These are phyloP conservation scores for Parascotia fuliginaria DNA, from an alignment of 2,888 invertebrate genomes.

Conservation along the genomic window DNA sequence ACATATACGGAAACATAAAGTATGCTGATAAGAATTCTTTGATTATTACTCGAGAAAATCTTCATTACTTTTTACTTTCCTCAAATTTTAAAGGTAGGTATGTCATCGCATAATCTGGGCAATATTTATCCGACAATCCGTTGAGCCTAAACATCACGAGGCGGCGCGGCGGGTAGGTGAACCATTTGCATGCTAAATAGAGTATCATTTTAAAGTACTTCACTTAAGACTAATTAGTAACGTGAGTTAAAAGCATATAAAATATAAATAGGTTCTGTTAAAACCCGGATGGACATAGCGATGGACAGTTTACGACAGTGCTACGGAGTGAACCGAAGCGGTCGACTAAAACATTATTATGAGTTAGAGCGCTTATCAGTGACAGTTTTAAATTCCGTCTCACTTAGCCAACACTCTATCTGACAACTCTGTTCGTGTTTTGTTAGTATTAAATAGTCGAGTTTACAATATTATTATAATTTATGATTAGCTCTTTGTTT, in stretches of 20 bases:
- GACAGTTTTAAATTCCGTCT: conserved; percentile 64
- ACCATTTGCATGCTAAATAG: conserved; percentile 44
- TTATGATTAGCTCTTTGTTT: too few relatives aligned
- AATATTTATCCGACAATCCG: conserved; percentile 18
- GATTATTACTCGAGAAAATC: background rate
- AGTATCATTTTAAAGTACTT: conserved; percentile 42
- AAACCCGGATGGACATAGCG: conserved; percentile 26
- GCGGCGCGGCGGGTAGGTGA: conserved; percentile 23
- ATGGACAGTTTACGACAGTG: conserved; percentile 38
- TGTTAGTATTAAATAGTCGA: conserved; percentile 9
- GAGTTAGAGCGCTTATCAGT: conserved; percentile 67
- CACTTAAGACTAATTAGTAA: conserved; percentile 41
- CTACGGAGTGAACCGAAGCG: conserved; percentile 10
- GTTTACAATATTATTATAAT: background rate
- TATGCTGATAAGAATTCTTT: conserved; percentile 4
- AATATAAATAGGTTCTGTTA: conserved; percentile 35
- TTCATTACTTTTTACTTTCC: conserved; percentile 7
- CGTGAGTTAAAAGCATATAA: conserved; percentile 36
- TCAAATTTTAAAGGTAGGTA: conserved; percentile 10
- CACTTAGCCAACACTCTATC: conserved; percentile 48
- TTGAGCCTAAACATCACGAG: conserved; percentile 17
- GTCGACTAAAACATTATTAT: conserved; percentile 56
- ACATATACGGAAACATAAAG: too few relatives aligned
- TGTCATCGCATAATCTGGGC: conserved; percentile 8
- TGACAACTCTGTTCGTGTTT: conserved; percentile 33